Percentiles rank a stretch among this genome's conserved stretches.
Evolutionary conservation across 2,888 invertebrate genomes (phyloP).

Genomic region (Crematogaster levior): DNA sequence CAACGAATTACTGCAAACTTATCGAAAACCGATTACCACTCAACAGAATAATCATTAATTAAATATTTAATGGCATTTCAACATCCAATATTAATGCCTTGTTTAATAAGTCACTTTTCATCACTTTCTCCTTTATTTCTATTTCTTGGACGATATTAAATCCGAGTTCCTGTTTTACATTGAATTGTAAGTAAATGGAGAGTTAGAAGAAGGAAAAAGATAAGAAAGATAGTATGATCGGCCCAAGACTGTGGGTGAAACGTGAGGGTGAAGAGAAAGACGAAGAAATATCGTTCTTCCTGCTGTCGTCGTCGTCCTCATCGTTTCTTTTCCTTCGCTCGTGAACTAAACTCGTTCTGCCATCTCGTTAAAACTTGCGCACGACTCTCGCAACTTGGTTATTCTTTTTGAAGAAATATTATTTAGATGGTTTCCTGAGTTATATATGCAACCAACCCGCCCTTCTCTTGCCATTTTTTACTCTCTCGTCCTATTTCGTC

Average conservation of each 20-base stretch:
- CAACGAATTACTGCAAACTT: not conserved
- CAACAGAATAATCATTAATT: constrained; percentile 14
- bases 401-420: constrained; percentile 77
- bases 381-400: constrained; percentile 65
- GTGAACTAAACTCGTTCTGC: constrained; percentile 78
- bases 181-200: constrained; percentile 16
- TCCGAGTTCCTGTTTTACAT: constrained; percentile 6
- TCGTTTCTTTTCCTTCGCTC: constrained; percentile 74
- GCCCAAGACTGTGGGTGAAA: constrained; percentile 11
- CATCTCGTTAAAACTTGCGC: constrained; percentile 82
- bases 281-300: constrained; percentile 52
- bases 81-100: not conserved
- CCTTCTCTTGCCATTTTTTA: constrained; percentile 57
- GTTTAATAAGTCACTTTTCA: not conserved
- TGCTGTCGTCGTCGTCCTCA: constrained; percentile 6
- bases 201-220: constrained; percentile 10
- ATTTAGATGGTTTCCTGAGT: constrained; percentile 81
- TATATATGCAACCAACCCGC: constrained; percentile 31
- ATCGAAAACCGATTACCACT: not conserved
- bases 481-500: constrained; percentile 56
- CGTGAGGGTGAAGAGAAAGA: constrained; percentile 24
- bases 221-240: not conserved
- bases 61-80: not conserved
- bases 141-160: constrained; percentile 10
- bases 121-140: not conserved